Conservation (phyloP, 1,140 invertebrate genomes). For the Cotesia glomerata region DNA sequence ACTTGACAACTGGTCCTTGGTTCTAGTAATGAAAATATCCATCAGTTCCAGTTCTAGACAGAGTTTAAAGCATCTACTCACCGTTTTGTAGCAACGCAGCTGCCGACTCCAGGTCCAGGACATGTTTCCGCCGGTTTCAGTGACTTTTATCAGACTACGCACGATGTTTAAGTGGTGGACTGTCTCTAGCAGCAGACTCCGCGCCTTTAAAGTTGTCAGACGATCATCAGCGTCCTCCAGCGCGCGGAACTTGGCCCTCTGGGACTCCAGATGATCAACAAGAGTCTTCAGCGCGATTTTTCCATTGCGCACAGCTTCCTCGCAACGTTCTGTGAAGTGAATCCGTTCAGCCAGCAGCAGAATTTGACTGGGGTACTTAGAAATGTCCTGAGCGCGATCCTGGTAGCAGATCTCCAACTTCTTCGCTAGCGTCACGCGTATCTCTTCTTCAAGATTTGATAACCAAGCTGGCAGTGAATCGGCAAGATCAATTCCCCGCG, state of each 20-base stretch:
- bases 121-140: slow-evolving; percentile 44
- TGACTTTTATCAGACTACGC: slow-evolving; percentile 71
- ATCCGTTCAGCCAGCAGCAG: slow-evolving; percentile 55
- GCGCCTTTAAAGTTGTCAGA: slow-evolving; percentile 64
- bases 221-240: slow-evolving; percentile 60
- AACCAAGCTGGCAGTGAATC: slow-evolving; percentile 56
- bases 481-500: slow-evolving; percentile 70
- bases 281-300: slow-evolving; percentile 46
- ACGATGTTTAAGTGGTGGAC: slow-evolving; percentile 90
- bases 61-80: slow-evolving; percentile 25
- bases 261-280: slow-evolving; percentile 53
- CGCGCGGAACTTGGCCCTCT: slow-evolving; percentile 50
- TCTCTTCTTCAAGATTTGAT: slow-evolving; percentile 50
- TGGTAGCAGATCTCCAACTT: slow-evolving; percentile 53
- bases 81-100: slow-evolving; percentile 69
- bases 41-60: neutral
- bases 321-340: slow-evolving; percentile 56
- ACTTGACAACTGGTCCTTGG: slow-evolving; percentile 70
- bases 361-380: slow-evolving; percentile 56
- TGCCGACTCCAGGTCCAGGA: slow-evolving; percentile 95
- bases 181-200: slow-evolving; percentile 85
- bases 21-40: slow-evolving; percentile 42
- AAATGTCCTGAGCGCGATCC: slow-evolving; percentile 49
- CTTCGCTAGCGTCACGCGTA: slow-evolving; percentile 46
- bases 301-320: slow-evolving; percentile 49